phyloP scores from a whole-genome alignment of 2,113 vertebrate species.

The Ploceus nigricollis region DNA sequence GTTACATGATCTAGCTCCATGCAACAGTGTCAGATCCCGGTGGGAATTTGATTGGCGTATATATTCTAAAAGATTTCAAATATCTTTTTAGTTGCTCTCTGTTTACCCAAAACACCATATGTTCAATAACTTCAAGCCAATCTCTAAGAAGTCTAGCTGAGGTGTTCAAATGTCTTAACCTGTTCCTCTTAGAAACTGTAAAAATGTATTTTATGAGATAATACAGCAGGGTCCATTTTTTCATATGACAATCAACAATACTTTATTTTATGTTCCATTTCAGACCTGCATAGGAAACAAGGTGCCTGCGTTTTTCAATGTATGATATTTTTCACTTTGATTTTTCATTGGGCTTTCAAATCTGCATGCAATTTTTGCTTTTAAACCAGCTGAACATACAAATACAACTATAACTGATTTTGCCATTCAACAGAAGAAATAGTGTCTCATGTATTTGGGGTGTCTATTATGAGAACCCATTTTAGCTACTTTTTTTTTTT shows the following conservation, averaged over 20 bases:
- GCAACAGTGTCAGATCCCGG: neutral
- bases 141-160: constrained; percentile 18
- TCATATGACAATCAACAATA: neutral
- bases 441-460: neutral
- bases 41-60: neutral
- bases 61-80: constrained; percentile 19
- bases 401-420: neutral
- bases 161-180: constrained; percentile 36
- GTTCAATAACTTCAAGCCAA: neutral
- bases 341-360: neutral
- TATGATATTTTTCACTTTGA: neutral
- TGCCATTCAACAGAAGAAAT: neutral
- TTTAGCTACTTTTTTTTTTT: neutral
- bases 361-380: neutral
- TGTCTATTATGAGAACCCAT: neutral
- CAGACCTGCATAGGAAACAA: neutral
- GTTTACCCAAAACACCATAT: constrained; percentile 25
- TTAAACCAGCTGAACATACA: neutral
- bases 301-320: neutral
- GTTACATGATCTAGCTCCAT: neutral
- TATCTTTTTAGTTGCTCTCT: constrained; percentile 8
- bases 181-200: neutral
- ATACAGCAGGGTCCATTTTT: neutral
- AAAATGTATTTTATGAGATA: neutral
- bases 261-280: neutral